These are phyloP conservation scores for Heliangelus exortis DNA, from an alignment of 2,797 vertebrate genomes.

Conservation along the genomic window DNA sequence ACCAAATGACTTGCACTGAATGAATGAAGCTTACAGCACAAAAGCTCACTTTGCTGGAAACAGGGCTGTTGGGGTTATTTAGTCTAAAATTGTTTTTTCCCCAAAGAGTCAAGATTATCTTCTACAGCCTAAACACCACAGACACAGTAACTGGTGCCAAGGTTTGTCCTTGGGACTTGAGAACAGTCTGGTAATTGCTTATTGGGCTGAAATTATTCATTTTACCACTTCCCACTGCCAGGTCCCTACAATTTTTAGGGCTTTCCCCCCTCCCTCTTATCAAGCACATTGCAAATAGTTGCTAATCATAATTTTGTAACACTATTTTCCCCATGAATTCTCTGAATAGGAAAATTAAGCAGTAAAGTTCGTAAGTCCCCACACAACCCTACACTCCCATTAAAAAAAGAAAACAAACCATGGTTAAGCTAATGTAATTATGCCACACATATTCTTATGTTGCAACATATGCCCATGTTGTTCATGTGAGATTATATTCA, in stretches of 20 bases:
- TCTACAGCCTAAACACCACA: background rate
- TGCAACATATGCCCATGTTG: background rate
- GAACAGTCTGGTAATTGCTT: background rate
- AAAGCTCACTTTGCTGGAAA: background rate
- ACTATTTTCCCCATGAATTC: background rate
- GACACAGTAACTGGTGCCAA: background rate
- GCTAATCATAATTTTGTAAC: background rate
- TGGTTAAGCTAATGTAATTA: background rate
- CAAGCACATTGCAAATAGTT: background rate
- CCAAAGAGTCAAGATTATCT: background rate
- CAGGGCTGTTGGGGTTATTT: background rate
- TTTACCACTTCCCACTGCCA: background rate
- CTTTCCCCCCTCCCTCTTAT: background rate
- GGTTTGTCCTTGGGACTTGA: background rate
- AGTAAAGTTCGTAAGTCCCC: background rate
- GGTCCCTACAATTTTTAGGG: background rate
- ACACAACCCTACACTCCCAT: accelerated
- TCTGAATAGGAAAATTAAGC: background rate
- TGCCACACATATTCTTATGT: background rate
- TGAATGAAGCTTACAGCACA: background rate
- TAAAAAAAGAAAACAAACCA: background rate
- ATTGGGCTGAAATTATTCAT: background rate
- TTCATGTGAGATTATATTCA: background rate
- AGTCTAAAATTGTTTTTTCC: background rate
- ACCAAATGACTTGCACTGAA: background rate